Evolutionary conservation across 2,797 vertebrate genomes (phyloP), one percentile per base, ranked within the genome.

Genomic region (Dromococcyx pavoninus): DNA sequence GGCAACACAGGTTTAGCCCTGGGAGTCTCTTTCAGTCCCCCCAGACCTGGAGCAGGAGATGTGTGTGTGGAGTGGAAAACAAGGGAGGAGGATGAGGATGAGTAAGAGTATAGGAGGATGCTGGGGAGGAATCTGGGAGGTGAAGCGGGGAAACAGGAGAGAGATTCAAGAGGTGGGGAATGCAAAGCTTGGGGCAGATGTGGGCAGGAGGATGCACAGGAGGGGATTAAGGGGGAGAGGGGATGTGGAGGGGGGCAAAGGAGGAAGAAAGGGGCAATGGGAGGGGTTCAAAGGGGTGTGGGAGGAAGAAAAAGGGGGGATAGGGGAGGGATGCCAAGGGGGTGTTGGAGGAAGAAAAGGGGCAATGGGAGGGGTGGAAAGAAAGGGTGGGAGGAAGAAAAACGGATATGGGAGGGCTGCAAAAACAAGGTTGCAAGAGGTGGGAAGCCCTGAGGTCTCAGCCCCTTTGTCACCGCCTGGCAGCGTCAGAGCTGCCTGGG

Each of bases 21-120:
- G 33, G 64, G 35, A 54, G 43, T 35, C 9, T 77, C 30, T 21
- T 65, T 37, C 0, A 2, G 11, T 1, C 17, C 57, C 27, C 21
- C 37, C 15, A 14, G 27, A 33, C 19, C 8, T 0, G 0, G 17
- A 39, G 61, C 32, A 33, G 46, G 43, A 50, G 9, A 57, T 17
- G 35, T n/a, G 4, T 9, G 21, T 8, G 11, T 17, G 43, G 22
- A 22, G 32, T 17, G 32, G 57, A 56, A 79, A 46, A n/a, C 37
- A n/a, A 60, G 22, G 44, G 22, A 4, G 5, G 25, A 1, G 15
- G 6, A 3, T 9, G 48, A 24, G 14, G 39, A 14, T 50, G 66
- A 7, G 16, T 11, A 9, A 4, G 62, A 46, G 7, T n/a, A 10
- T 4, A 33, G 41, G 51, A 21, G 8, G 61, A 22, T 43, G 37